Percentiles rank a stretch among this genome's conserved stretches.
These are phyloP conservation scores for human DNA, from an alignment of 2,113 vertebrate species.

Conservation along the genomic window GRCh38 chrX:112320001-112320500, in stretches of 20 bases:
- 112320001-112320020: background rate
- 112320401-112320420: background rate
- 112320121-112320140: background rate
- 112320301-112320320: background rate
- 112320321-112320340: background rate
- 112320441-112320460: background rate
- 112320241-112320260: background rate
- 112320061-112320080: background rate
- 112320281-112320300: background rate
- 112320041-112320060: background rate
- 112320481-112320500: background rate
- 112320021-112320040: background rate
- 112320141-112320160: fast-evolving
- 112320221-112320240: background rate
- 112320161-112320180: background rate
- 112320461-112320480: background rate
- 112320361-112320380: background rate
- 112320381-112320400: background rate
- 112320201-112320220: background rate
- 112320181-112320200: background rate
- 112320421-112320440: background rate
- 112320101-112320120: background rate
- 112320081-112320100: background rate
- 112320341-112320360: background rate
- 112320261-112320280: background rate